Evolutionary conservation across 2,797 vertebrate genomes (phyloP).

Genomic region (Acomys russatus): DNA sequence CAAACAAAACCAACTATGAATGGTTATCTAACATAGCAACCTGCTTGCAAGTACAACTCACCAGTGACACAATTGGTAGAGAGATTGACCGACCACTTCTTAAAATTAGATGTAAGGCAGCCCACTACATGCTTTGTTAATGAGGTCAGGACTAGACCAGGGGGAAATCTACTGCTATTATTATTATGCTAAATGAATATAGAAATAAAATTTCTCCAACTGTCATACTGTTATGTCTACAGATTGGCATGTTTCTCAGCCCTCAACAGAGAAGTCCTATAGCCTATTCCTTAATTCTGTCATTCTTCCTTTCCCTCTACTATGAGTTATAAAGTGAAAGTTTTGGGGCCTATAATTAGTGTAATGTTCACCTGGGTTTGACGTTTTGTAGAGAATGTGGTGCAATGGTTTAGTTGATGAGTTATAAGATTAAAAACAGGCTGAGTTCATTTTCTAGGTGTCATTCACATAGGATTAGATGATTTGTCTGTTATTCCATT

Average conservation of each 20-base stretch:
- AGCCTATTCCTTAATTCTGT: neutral
- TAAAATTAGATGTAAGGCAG: neutral
- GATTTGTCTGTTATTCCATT: neutral
- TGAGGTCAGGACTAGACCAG: neutral
- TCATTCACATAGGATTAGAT: neutral
- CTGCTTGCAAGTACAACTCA: neutral
- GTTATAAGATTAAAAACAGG: neutral
- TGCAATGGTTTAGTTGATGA: neutral
- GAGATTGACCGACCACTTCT: neutral
- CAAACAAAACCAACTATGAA: neutral
- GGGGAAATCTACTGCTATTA: neutral
- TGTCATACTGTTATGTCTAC: neutral
- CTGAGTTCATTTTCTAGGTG: neutral
- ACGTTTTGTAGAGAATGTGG: neutral
- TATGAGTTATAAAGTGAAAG: neutral
- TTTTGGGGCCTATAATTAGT: neutral
- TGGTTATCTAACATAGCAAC: neutral
- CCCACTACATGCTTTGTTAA: neutral
- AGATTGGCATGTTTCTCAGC: neutral
- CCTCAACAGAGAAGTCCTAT: neutral
- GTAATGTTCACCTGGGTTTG: neutral
- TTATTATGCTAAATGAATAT: neutral
- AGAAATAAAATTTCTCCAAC: neutral
- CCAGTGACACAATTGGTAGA: neutral
- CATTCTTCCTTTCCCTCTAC: neutral